Evolutionary conservation across 2,113 vertebrate species (phyloP).

Genomic region (Lota lota): DNA sequence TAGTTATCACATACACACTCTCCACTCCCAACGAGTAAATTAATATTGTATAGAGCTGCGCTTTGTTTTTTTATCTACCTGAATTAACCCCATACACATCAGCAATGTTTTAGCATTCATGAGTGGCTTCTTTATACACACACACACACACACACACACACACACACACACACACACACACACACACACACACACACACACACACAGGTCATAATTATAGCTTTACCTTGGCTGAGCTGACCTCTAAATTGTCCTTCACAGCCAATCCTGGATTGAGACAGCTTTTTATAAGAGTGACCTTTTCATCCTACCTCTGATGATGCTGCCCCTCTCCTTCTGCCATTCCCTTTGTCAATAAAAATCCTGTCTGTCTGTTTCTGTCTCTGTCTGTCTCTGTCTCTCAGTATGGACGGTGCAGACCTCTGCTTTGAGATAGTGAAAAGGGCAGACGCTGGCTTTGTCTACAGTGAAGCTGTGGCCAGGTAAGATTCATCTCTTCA

Average conservation of each 20-base stretch:
- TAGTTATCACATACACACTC: not conserved
- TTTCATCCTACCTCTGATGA: constrained; percentile 13
- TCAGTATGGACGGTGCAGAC: constrained; percentile 91
- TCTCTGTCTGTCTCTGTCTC: not conserved
- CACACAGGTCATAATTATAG: constrained; percentile 6
- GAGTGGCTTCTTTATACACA: not conserved
- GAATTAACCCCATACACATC: not conserved
- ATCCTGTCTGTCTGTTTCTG: not conserved
- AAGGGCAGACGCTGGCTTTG: constrained; percentile 89
- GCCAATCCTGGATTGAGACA: constrained; percentile 15
- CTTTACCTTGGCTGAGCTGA: constrained; percentile 4
- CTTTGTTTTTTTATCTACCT: not conserved
- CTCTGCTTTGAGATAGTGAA: constrained; percentile 93
- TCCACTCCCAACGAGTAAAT: not conserved
- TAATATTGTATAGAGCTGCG: not conserved
- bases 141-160: not conserved
- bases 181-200: not conserved
- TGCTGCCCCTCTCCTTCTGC: constrained; percentile 1
- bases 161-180: not conserved
- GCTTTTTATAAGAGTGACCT: constrained; percentile 38
- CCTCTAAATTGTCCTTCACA: not conserved
- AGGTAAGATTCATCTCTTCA: constrained; percentile 72
- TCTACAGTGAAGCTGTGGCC: constrained; percentile 91
- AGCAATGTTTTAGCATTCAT: not conserved
- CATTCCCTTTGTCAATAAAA: not conserved